Base-by-base conservation (phyloP, 2,113 vertebrate genomes). In the Egretta garzetta region DNA sequence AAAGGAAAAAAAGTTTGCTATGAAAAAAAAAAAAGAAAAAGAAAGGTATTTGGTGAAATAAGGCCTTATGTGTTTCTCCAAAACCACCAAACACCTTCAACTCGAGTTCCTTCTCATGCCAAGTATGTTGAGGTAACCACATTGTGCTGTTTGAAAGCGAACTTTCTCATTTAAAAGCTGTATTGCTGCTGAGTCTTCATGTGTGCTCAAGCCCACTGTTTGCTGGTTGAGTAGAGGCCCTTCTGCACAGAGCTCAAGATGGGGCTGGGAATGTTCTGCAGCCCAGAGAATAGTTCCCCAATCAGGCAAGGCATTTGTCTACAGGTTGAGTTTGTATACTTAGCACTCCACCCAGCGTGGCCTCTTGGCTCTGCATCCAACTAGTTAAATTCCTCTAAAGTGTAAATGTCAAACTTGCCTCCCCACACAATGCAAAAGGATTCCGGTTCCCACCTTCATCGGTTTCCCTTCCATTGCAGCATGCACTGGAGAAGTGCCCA, bases 81-180 rank as follows among this genome's bases (percentile, higher is more conserved):
- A 95, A 97, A 93, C 94, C 88, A 92, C 93, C 52, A 91, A 80
- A 93, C 9, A 32, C 70, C 80, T 91, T 87, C 85, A 95, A 41
- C 10, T 95, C 43, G 28, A 73, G 59, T 43, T 82, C 62, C 49
- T 52, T 66, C 60, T 93, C 47, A 47, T 58, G 82, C 91, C 81
- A 96, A 86, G 18, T 90, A 67, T 93, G 82, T 67, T 66, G 75
- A 93, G 39, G 72, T 79, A 92, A 96, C 80, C 91, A 73, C 83
- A 67, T 39, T 81, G 68, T 79, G 55, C 91, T 92, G 47, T 52
- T 86, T 77, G 68, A 80, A 87, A 87, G 66, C 75, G 87, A 63
- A 45, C 1, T 73, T 73, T 83, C 52, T 82, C 41, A 50, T 58
- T 53, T 49, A 60, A 70, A 59, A 77, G 28, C 39, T 76, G 28